phyloP scores from a whole-genome alignment of 2,113 vertebrate genomes.

The Geococcyx californianus region DNA sequence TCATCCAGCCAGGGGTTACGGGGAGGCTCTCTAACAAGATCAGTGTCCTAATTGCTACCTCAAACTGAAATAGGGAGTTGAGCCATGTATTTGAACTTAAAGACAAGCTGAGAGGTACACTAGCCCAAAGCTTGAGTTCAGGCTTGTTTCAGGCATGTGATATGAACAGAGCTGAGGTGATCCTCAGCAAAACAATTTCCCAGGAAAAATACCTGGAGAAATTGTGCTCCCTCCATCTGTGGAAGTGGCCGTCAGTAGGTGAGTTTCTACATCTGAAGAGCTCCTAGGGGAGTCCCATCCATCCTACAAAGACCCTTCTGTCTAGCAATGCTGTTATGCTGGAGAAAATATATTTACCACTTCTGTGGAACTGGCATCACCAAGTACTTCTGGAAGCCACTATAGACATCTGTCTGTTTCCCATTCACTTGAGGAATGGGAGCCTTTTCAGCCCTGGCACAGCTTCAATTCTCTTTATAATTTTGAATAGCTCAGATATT shows the following conservation, averaged over 20 bases:
- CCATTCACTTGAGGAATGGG: neutral
- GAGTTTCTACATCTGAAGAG: neutral
- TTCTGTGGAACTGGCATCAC: neutral
- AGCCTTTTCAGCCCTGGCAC: neutral
- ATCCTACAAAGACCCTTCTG: neutral
- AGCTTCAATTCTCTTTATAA: neutral
- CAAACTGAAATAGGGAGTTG: neutral
- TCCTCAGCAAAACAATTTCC: neutral
- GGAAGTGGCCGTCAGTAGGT: neutral
- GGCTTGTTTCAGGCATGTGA: neutral
- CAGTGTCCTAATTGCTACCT: no score
- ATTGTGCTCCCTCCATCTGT: neutral
- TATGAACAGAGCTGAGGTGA: neutral
- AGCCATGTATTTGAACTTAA: neutral
- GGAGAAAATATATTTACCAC: neutral
- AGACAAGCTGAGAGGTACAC: neutral
- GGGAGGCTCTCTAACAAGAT: no score
- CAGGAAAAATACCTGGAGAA: neutral
- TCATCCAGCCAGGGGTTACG: no score
- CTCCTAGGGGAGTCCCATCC: no score
- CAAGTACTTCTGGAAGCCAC: neutral
- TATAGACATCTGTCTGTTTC: neutral
- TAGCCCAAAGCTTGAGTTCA: neutral
- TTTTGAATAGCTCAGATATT: neutral
- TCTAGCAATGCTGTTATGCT: neutral